These are phyloP conservation scores for Uloborus plumipes DNA, from an alignment of 2,888 invertebrate species.

Conservation along the genomic window DNA sequence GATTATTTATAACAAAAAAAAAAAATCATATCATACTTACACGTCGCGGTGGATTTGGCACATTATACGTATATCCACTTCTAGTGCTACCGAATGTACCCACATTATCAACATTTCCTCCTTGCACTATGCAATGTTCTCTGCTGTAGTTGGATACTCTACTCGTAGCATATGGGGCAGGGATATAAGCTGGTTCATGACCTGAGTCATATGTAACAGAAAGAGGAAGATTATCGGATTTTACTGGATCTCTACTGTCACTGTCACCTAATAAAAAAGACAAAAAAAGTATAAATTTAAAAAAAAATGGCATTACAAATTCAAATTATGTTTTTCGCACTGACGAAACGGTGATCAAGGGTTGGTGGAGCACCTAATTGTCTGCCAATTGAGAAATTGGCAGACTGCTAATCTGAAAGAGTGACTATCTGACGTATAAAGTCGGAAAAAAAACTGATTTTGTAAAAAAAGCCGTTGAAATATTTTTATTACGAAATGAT, in stretches of 20 bases:
- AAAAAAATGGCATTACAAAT: too few relatives aligned
- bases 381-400: too few relatives aligned
- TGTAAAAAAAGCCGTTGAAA: too few relatives aligned
- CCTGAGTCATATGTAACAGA: slow-evolving; percentile 55
- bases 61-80: slow-evolving; percentile 61
- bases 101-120: slow-evolving; percentile 41
- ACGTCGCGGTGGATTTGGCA: slow-evolving; percentile 51
- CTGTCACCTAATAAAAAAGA: slow-evolving; percentile 22
- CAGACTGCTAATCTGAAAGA: too few relatives aligned
- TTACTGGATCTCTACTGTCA: slow-evolving; percentile 59
- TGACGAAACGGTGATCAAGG: too few relatives aligned
- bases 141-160: slow-evolving; percentile 54
- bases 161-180: slow-evolving; percentile 63
- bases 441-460: too few relatives aligned
- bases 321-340: too few relatives aligned
- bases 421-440: too few relatives aligned
- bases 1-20: too few relatives aligned
- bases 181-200: slow-evolving; percentile 59
- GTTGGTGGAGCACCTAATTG: too few relatives aligned
- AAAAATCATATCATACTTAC: slow-evolving; percentile 16
- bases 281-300: too few relatives aligned
- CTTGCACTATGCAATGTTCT: slow-evolving; percentile 41
- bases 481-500: too few relatives aligned
- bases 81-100: slow-evolving; percentile 59
- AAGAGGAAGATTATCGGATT: slow-evolving; percentile 46